A percentile compares a stretch with the other conserved stretches of the same genome.
Evolutionary conservation across 2,888 invertebrate species (phyloP).

Genomic region (Cerceris rybyensis): DNA sequence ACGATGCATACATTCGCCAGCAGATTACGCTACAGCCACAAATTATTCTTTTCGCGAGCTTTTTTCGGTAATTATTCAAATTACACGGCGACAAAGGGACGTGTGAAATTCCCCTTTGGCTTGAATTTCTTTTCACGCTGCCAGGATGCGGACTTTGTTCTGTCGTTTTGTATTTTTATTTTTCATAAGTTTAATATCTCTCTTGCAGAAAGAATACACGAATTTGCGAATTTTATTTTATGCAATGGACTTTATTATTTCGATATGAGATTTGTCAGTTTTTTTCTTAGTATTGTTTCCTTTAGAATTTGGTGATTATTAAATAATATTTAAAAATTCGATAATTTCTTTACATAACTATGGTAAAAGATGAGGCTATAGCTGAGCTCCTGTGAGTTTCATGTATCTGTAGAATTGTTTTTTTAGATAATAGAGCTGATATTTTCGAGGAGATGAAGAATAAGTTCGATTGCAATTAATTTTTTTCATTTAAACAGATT

Average conservation of each 20-base stretch:
- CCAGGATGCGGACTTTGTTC: background rate
- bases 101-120: background rate
- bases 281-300: background rate
- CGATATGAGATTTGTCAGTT: background rate
- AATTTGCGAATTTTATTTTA: background rate
- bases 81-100: background rate
- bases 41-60: slow-evolving; percentile 36
- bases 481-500: too few species aligned
- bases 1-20: slow-evolving; percentile 58
- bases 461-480: too few species aligned
- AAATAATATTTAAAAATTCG: background rate
- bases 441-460: too few species aligned
- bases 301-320: too few species aligned
- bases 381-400: too few species aligned
- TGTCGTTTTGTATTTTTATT: background rate
- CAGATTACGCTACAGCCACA: slow-evolving; percentile 61
- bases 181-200: background rate
- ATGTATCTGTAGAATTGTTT: too few species aligned
- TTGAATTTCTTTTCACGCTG: background rate
- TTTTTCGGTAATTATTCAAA: background rate
- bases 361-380: too few species aligned
- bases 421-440: too few species aligned
- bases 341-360: background rate
- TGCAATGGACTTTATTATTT: background rate
- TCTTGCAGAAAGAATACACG: too few species aligned